Base-by-base conservation (phyloP, 2,113 vertebrate species). In the Lepisosteus oculatus region DNA sequence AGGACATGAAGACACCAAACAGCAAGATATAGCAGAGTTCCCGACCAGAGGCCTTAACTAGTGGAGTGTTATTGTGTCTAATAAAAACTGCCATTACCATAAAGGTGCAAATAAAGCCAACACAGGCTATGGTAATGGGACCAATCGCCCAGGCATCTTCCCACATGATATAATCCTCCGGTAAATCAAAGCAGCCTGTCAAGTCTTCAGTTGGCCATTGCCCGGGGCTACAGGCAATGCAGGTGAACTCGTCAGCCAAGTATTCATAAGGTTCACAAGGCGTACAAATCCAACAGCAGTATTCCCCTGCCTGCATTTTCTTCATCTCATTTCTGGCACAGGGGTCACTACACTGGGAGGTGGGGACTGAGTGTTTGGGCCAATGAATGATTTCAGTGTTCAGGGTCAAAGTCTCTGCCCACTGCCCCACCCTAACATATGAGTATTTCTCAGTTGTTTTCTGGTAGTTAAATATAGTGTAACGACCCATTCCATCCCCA, bases 241-340 rank as follows among this genome's bases (percentile, higher is more conserved):
- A 99, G 55, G 97, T 98, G 83, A 98, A 97, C 85, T 99, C 97
- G 51, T 99, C 97, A n/a, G 85, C 90, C 81, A 99, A 84, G 80
- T 95, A 99, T 80, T 99, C 95, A 0, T 96, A 94, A 66, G 91
- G 81, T 82, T 99, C 97, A 9, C 97, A 99, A 9, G 97, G 93
- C 47, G 98, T 98, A 57, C 97, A 99, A 80, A 99, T 98, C 97
- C 97, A 99, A 81, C 97, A 99, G 86, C 97, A 99, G 80, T 98
- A 97, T 3, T 99, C 97, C 63, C 97, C 97, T 43, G 96, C 97
- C 67, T 99, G 97, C 95, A 98, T 99, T 76, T 96, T 99, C 90
- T 99, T 99, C 97, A 98, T 98, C 86, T 99, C 97, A 0, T 99
- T 98, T 61, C 89, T 93, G 69, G 95, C 96, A 1, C 97, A 99